Percentiles rank a stretch among this genome's conserved stretches.
Evolutionary conservation across 2,113 vertebrate genomes (phyloP).

Genomic region (Paedocypris sp.): DNA sequence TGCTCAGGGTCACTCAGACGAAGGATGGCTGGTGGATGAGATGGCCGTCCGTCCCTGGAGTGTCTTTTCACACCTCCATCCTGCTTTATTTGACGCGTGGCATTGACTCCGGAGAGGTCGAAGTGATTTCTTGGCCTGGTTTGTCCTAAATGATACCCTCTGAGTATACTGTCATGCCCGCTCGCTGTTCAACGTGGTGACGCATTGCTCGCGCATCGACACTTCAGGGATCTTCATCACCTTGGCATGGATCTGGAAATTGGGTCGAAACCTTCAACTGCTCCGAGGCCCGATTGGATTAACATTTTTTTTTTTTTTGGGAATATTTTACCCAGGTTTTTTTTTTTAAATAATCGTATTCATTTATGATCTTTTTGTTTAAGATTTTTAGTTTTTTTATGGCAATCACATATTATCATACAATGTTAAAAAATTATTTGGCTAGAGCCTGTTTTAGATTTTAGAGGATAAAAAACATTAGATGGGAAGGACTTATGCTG

Average conservation of each 20-base stretch:
- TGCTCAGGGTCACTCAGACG: not conserved
- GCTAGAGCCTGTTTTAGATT: too few species aligned
- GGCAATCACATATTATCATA: too few species aligned
- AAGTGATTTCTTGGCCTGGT: not conserved
- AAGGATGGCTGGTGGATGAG: not conserved
- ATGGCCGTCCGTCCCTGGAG: not conserved
- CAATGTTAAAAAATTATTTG: too few species aligned
- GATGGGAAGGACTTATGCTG: too few species aligned
- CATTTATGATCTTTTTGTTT: too few species aligned
- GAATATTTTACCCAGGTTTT: too few species aligned
- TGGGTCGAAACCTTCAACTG: not conserved
- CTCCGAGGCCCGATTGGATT: too few species aligned
- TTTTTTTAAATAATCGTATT: too few species aligned
- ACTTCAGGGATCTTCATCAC: not conserved
- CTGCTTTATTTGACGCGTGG: slow-evolving; percentile 21
- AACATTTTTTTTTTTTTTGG: too few species aligned
- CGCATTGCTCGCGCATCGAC: not conserved
- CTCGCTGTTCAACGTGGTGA: not conserved
- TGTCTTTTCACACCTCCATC: slow-evolving; percentile 12
- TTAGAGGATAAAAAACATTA: too few species aligned
- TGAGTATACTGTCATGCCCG: not conserved
- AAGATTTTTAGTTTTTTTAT: too few species aligned
- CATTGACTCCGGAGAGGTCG: slow-evolving; percentile 6
- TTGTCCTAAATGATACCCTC: slow-evolving; percentile 11
- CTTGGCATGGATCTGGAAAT: not conserved